Base-by-base conservation (phyloP, 2,113 vertebrate species). In the Colistium nudipinnis region DNA sequence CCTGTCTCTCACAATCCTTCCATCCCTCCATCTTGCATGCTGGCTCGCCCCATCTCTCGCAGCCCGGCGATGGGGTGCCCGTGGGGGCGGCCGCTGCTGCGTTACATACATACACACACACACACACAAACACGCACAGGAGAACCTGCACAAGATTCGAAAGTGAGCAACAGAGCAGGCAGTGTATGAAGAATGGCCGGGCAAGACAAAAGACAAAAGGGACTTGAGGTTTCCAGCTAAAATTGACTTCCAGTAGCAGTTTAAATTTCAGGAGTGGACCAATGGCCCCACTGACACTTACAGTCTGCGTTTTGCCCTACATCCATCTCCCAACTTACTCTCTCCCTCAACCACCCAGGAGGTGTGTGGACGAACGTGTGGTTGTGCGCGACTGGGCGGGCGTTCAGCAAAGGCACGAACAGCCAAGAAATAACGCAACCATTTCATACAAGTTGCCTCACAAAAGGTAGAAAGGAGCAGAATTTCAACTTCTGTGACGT, bases 1-100 rank as follows among this genome's bases (percentile, higher is more conserved):
- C 69, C 74, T 72, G 86, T 89, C 88, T 90, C 54, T 65, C 70
- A 78, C 81, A 80, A 89, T 92, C 80, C 70, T 67, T 81, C 82
- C 61, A 56, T 83, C 81, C 74, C 79, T 90, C 83, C 76, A 83
- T 90, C 88, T 87, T 81, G 74, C 63, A 71, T 73, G 80, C 76
- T 65, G 48, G 67, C 75, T 78, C 35, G 3, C 70, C 35, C 35
- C 51, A 61, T 51, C 57, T 59, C 56, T 31, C 63, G 39, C 54
- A 69, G 62, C 33, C 53, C 62, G 13, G 52, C 52, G 62, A 30
- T 31, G 43, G 38, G 45, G 36, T 17, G 44, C 69, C 70, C 41
- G 59, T 69, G 17, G 59, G 63, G 28, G 43, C 57, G 62, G 65
- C 49, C 24, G 31, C 59, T 59, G 70, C 53, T 38, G 69, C 47